Percentiles rank a stretch among this genome's conserved stretches.
Conservation (phyloP, 2,113 vertebrate genomes). For the Rhombomys opimus region DNA sequence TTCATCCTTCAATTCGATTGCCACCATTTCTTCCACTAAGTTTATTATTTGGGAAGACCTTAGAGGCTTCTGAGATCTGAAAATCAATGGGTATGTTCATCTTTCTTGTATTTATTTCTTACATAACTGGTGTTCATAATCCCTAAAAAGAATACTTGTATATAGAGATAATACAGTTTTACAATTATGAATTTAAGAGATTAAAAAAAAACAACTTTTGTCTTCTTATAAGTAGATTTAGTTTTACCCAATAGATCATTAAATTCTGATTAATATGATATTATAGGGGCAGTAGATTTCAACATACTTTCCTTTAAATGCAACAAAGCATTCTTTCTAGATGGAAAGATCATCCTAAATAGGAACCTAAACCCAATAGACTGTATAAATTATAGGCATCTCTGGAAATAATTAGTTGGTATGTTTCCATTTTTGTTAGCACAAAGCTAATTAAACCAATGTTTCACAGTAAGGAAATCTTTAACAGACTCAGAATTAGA, state of each 20-base stretch:
- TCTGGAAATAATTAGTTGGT: conserved; percentile 10
- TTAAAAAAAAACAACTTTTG: neutral
- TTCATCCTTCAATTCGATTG: neutral
- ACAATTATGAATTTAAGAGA: neutral
- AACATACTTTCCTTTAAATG: conserved; percentile 14
- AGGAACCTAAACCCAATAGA: neutral
- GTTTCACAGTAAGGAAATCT: conserved; percentile 19
- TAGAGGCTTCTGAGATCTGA: neutral
- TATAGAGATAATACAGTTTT: neutral
- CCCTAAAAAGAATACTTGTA: neutral
- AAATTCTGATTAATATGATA: conserved; percentile 39
- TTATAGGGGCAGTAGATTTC: neutral
- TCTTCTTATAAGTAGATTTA: conserved; percentile 37
- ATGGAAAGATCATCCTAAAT: neutral
- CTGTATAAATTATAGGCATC: neutral
- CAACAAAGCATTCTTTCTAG: neutral
- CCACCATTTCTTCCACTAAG: neutral
- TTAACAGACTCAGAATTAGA: neutral
- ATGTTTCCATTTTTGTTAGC: conserved; percentile 32
- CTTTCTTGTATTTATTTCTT: neutral
- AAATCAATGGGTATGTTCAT: neutral
- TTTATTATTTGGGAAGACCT: neutral
- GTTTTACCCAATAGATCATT: conserved; percentile 39
- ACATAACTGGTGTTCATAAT: neutral
- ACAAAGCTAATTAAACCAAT: conserved; percentile 21